Evolutionary conservation across 2,888 invertebrate species (phyloP).

Genomic region (Trachelus troglodyta): DNA sequence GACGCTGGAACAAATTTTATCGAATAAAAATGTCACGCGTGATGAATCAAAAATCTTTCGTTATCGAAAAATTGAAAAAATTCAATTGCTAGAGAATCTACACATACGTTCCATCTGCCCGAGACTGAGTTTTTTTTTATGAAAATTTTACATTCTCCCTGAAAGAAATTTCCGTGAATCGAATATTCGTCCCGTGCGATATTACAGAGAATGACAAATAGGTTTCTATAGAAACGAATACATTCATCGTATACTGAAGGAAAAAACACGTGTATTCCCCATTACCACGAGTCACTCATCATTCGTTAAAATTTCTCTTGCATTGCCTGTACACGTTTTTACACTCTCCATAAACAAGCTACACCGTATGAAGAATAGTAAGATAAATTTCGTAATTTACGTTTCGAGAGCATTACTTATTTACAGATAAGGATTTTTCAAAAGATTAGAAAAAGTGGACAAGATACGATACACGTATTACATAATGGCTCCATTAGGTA

Average conservation of each 20-base stretch:
- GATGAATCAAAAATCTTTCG: neutral
- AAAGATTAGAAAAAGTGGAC: neutral
- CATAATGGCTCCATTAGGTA: neutral
- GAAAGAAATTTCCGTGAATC: neutral
- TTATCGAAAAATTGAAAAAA: neutral
- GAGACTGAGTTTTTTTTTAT: neutral
- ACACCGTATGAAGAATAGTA: neutral
- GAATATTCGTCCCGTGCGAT: neutral
- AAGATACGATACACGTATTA: neutral
- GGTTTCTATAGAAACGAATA: neutral
- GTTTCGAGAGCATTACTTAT: neutral
- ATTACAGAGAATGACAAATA: neutral
- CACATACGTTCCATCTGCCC: neutral
- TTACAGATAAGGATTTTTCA: neutral
- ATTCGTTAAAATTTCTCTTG: neutral
- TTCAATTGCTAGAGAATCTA: neutral
- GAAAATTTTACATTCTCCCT: neutral
- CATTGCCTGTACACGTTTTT: neutral
- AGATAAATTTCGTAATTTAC: neutral
- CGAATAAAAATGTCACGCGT: constrained; percentile 9
- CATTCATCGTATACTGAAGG: neutral
- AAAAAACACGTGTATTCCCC: neutral
- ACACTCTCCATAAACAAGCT: neutral
- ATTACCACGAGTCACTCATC: neutral
- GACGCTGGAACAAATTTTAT: constrained; percentile 5